Base-by-base conservation (phyloP, 1,140 invertebrate genomes). In the Calosoma granatense region DNA sequence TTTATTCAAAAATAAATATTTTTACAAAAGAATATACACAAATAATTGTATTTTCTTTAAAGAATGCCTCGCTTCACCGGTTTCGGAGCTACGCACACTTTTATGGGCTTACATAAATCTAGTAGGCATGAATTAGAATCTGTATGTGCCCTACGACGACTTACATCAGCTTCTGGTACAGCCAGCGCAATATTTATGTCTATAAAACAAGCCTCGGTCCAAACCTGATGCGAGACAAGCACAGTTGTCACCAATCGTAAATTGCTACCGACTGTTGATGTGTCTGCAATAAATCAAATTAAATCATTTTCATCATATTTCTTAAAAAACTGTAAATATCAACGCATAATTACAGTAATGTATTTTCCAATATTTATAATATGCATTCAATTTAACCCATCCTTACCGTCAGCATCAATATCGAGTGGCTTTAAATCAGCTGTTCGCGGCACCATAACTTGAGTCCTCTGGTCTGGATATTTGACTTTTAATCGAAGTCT, bases 381-480 rank as follows among this genome's bases (percentile, higher is more conserved):
- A n/a, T n/a, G n/a, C n/a, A n/a, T n/a, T n/a, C n/a, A n/a, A n/a
- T n/a, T n/a, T n/a, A n/a, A n/a, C n/a, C n/a, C n/a, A n/a, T n/a
- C n/a, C 26, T 30, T 47, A 67, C 65, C 65, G 61, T 62, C 56
- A 56, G 60, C 60, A 41, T 72, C 69, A 19, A 62, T 57, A 59
- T 79, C 70, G 4, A 80, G 74, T 30, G 77, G 76, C 22, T 83
- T 78, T 51, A 89, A 71, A 67, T 90, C 86, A 30, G 82, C 79
- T 15, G 81, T 75, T 58, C 83, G 78, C 0, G 92, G 92, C 56
- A 90, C 76, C 22, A 93, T 77, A 26, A 94, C 75, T 69, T 95
- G 89, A 19, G 84, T 82, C 66, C 88, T 85, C 67, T 93, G 88
- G 77, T 97, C 94, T 1, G 94, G 93, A 76, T 95, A 96, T 63